Base-by-base conservation (phyloP, 2,888 invertebrate genomes). In the Drosophila glabriapex region DNA sequence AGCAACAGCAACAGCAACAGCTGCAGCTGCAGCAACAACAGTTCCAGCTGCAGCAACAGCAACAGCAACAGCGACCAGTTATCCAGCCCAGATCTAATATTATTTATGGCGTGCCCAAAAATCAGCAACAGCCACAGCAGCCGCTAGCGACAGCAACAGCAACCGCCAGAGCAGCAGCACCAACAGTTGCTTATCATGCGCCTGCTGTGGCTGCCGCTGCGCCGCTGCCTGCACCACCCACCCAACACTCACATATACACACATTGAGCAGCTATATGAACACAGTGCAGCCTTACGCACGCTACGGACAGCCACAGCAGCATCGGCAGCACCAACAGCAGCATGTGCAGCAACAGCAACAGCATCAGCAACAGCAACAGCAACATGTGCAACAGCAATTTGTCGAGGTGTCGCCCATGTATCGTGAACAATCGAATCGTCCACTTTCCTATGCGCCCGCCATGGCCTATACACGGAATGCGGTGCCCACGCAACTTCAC, bases 221-320 rank as follows among this genome's bases (percentile, higher is more conserved):
- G 16, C 73, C 80, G 4, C 46, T 70, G 53, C 37, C 76, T 1
- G 73, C 85, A 12, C 75, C 78, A 7, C 73, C 90, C 59, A 80
- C 90, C 3, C 89, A 86, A 25, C 83, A 82, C 41, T 72, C 80
- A 16, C 68, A 81, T 52, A 76, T 92, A 33, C 82, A 91, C 63
- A 83, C 88, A 9, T 80, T 92, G 19, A 79, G 85, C 37, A 92
- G 90, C 67, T 92, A 88, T 52, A 91, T 92, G 92, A 85, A 76
- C 37, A 82, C 73, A 0, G 90, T 92, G 37, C 85, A 91, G 43
- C 87, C 92, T 1, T 83, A 68, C 28, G 83, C 88, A 16, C 90
- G 92, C n/a, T 92, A 92, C 35, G 91, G 82, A 0, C 70, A 74
- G 78, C 73, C 81, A 25, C 69, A 77, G 68, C 83, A 66, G 59